Evolutionary conservation across 2,888 invertebrate species (phyloP).

Genomic region (Pemphredon lugubris): DNA sequence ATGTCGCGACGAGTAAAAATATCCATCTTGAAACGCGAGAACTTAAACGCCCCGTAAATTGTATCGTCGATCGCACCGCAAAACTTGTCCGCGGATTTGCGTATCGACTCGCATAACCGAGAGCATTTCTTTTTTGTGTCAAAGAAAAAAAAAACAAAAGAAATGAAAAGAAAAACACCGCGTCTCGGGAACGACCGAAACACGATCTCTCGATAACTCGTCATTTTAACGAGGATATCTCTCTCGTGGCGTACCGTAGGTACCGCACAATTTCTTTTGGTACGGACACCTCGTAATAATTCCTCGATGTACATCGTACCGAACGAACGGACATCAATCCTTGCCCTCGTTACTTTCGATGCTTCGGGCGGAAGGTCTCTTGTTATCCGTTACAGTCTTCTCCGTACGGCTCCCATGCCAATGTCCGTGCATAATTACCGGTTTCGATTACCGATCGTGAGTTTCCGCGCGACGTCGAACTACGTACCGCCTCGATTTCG

Average conservation of each 20-base stretch:
- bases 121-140: too few relatives aligned
- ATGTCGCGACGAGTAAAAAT: too few relatives aligned
- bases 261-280: conserved; percentile 55
- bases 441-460: conserved; percentile 57
- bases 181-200: conserved; percentile 41
- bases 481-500: background rate
- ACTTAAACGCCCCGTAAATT: too few relatives aligned
- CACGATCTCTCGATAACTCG: conserved; percentile 57
- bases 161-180: too few relatives aligned
- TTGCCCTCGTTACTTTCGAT: conserved; percentile 64
- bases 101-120: too few relatives aligned
- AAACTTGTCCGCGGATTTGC: too few relatives aligned
- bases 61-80: too few relatives aligned
- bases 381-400: conserved; percentile 54
- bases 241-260: conserved; percentile 23
- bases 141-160: too few relatives aligned
- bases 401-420: conserved; percentile 52
- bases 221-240: conserved; percentile 58
- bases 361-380: conserved; percentile 59
- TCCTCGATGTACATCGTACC: conserved; percentile 48
- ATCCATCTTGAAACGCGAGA: too few relatives aligned
- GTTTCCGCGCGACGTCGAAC: conserved; percentile 44
- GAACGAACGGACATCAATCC: conserved; percentile 61
- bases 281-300: conserved; percentile 62
- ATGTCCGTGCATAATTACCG: conserved; percentile 62